Conservation (phyloP, 1,140 invertebrate species). For the Leptinotarsa lineolata region DNA sequence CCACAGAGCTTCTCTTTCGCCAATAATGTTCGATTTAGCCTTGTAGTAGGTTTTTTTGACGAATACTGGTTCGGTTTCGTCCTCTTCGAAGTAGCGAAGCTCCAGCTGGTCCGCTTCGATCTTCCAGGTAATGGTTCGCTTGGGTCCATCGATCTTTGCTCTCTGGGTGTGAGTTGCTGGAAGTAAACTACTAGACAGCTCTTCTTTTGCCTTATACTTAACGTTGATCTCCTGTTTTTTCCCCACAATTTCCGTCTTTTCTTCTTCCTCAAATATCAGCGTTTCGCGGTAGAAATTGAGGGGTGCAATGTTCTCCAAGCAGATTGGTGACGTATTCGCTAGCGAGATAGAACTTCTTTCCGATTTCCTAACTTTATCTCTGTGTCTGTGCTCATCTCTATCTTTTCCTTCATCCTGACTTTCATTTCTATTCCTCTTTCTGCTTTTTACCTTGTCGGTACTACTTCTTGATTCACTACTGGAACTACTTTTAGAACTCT, state of each 20-base stretch:
- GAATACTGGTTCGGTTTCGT: constrained; percentile 93
- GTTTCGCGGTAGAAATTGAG: constrained; percentile 78
- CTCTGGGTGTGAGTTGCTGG: constrained; percentile 35
- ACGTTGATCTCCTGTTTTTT: constrained; percentile 31
- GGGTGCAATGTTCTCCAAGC: constrained; percentile 36
- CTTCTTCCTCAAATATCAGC: constrained; percentile 66
- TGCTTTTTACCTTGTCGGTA: too few relatives aligned
- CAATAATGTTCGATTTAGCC: constrained; percentile 63
- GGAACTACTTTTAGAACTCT: too few relatives aligned
- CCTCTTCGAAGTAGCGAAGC: constrained; percentile 86
- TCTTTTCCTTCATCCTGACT: too few relatives aligned
- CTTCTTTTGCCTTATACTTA: constrained; percentile 32
- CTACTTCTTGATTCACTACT: too few relatives aligned
- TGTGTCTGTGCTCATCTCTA: too few relatives aligned
- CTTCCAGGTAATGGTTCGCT: constrained; percentile 84
- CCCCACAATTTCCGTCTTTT: constrained; percentile 42
- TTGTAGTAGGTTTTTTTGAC: constrained; percentile 91
- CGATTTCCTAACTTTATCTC: too few relatives aligned
- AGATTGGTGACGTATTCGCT: constrained; percentile 48
- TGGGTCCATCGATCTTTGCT: constrained; percentile 59
- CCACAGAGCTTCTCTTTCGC: constrained; percentile 62
- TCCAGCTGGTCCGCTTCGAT: constrained; percentile 79
- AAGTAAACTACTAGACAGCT: neutral
- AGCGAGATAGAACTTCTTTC: too few relatives aligned
- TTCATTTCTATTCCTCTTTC: too few relatives aligned